phyloP scores from a whole-genome alignment of 2,888 invertebrate genomes.

The Loripinus fragilis region DNA sequence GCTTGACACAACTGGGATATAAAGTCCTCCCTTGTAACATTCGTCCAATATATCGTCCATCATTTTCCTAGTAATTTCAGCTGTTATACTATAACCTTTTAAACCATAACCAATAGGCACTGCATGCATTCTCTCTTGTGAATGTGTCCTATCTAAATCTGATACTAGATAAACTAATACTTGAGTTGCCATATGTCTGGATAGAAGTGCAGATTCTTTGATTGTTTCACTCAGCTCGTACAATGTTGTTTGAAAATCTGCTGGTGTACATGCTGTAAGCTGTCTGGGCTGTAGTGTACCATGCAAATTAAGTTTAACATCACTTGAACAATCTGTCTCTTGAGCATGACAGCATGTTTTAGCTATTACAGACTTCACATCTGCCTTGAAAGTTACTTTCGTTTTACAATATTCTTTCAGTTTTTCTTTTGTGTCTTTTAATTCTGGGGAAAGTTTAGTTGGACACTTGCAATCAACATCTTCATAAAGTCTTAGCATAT shows the following conservation, averaged over 20 bases:
- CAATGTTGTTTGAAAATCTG: too few relatives aligned
- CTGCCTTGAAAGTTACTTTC: slow-evolving; percentile 8
- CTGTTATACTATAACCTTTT: slow-evolving; percentile 49
- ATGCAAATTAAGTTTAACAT: too few relatives aligned
- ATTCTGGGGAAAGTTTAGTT: too few relatives aligned
- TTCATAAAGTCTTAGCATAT: background rate
- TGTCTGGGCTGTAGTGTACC: too few relatives aligned
- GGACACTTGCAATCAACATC: too few relatives aligned
- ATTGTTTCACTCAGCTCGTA: background rate
- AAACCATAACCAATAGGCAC: slow-evolving; percentile 43
- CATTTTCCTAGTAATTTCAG: slow-evolving; percentile 19
- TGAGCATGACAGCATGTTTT: background rate
- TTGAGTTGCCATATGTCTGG: slow-evolving; percentile 37
- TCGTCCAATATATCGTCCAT: slow-evolving; percentile 19
- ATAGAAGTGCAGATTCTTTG: too few relatives aligned
- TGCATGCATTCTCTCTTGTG: slow-evolving; percentile 15
- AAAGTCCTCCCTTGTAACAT: slow-evolving; percentile 34
- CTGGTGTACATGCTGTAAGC: too few relatives aligned
- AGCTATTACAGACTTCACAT: background rate
- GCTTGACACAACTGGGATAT: slow-evolving; percentile 41
- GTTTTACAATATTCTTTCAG: background rate
- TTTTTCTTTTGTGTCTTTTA: background rate
- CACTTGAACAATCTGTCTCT: too few relatives aligned
- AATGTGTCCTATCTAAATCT: slow-evolving; percentile 34
- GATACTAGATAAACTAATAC: slow-evolving; percentile 46